Evolutionary conservation across 2,888 invertebrate genomes (phyloP).

Genomic region (Sericinus montela): DNA sequence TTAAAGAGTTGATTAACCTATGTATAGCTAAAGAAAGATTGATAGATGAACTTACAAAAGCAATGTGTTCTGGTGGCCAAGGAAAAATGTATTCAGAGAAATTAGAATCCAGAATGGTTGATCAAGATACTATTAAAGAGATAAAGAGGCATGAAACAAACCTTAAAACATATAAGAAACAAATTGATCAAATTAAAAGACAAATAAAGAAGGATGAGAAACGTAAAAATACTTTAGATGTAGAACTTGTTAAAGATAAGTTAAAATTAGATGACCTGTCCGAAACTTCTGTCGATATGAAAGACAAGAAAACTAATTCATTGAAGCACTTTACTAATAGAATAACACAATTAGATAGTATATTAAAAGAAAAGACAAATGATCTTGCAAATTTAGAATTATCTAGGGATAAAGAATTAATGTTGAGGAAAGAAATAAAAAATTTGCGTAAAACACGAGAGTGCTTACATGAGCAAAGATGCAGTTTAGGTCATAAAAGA

Average conservation of each 20-base stretch:
- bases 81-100: conserved; percentile 77
- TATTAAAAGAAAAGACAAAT: conserved; percentile 84
- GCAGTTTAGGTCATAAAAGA: conserved; percentile 85
- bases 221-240: conserved; percentile 83
- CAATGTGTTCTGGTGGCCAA: conserved; percentile 50
- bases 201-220: conserved; percentile 87
- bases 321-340: conserved; percentile 82
- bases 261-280: conserved; percentile 72
- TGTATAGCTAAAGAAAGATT: conserved; percentile 84
- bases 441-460: conserved; percentile 89
- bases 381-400: conserved; percentile 81
- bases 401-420: conserved; percentile 80
- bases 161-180: conserved; percentile 85
- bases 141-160: conserved; percentile 86
- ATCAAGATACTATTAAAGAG: conserved; percentile 80
- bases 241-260: conserved; percentile 80
- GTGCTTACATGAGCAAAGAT: conserved; percentile 86
- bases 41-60: conserved; percentile 81
- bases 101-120: conserved; percentile 74
- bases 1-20: conserved; percentile 85
- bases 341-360: conserved; percentile 83
- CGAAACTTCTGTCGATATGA: conserved; percentile 71
- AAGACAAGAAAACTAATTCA: conserved; percentile 79
- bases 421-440: conserved; percentile 87
- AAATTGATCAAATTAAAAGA: conserved; percentile 86